Percentiles rank a stretch among this genome's conserved stretches.
Evolutionary conservation across 2,797 vertebrate species (phyloP).

Genomic region (Pangasius sanitwongsei): DNA sequence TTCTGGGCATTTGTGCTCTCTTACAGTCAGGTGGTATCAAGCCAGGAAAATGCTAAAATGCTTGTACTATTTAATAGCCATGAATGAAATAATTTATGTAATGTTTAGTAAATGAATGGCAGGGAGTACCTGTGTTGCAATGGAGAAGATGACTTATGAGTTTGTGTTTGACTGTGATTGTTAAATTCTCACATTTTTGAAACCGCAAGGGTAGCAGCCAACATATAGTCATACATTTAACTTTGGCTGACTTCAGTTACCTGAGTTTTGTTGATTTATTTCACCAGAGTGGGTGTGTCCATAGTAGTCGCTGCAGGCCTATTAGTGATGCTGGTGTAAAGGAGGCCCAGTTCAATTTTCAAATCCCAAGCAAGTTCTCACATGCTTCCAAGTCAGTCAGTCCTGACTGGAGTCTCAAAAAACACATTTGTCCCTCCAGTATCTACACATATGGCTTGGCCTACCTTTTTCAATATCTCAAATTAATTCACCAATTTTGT

Average conservation of each 20-base stretch:
- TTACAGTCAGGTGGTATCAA: neutral
- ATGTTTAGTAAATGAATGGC: neutral
- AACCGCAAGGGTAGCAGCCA: neutral
- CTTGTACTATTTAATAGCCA: neutral
- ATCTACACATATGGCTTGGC: slow-evolving; percentile 58
- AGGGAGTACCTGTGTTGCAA: neutral
- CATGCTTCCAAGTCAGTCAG: slow-evolving; percentile 59
- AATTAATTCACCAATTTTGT: slow-evolving; percentile 41
- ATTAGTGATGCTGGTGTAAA: slow-evolving; percentile 31
- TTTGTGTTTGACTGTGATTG: neutral
- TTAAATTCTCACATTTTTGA: neutral
- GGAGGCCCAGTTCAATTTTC: slow-evolving; percentile 43
- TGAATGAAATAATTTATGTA: slow-evolving; percentile 4
- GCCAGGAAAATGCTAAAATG: neutral
- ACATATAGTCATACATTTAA: neutral
- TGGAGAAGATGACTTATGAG: neutral
- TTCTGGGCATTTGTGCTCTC: neutral
- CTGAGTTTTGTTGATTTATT: slow-evolving; percentile 15
- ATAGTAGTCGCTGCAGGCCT: slow-evolving; percentile 21
- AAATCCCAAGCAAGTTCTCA: slow-evolving; percentile 67
- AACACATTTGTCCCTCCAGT: slow-evolving; percentile 63
- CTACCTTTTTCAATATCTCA: slow-evolving; percentile 55
- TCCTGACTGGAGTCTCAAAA: slow-evolving; percentile 61
- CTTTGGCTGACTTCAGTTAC: neutral
- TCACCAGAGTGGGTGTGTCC: neutral